Evolutionary conservation across 2,113 vertebrate genomes (phyloP).

Genomic region (Engraulis encrasicolus): DNA sequence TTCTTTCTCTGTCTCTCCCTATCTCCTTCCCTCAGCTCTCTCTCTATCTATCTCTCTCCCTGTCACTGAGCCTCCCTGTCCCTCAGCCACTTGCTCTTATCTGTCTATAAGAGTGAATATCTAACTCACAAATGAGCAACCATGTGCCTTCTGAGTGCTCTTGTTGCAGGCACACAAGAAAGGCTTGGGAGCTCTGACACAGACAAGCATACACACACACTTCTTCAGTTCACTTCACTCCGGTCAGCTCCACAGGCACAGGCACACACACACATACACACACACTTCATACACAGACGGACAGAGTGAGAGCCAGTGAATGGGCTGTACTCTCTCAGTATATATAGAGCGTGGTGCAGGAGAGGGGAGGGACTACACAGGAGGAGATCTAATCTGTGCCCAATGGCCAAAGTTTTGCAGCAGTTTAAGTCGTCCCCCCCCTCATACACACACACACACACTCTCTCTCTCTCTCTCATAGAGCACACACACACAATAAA

Average conservation of each 20-base stretch:
- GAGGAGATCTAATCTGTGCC: conserved; percentile 66
- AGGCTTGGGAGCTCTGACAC: conserved; percentile 20
- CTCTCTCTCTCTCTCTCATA: too few relatives aligned
- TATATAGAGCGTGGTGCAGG: conserved; percentile 68
- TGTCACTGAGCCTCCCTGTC: conserved; percentile 18
- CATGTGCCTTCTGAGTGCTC: conserved; percentile 48
- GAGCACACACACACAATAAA: background rate
- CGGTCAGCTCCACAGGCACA: conserved; percentile 23
- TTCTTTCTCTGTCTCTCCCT: conserved; percentile 20
- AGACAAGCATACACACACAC: conserved; percentile 27
- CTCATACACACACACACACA: background rate
- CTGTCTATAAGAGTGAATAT: conserved; percentile 19
- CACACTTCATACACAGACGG: conserved; percentile 36
- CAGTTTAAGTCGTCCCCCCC: conserved; percentile 36
- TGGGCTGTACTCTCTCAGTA: conserved; percentile 54
- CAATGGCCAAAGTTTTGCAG: conserved; percentile 63
- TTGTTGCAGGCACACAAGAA: conserved; percentile 38
- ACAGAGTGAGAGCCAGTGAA: conserved; percentile 44
- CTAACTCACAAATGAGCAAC: conserved; percentile 47
- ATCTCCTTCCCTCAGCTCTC: background rate
- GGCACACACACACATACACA: conserved; percentile 19
- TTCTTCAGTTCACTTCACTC: too few relatives aligned
- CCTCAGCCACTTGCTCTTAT: conserved; percentile 10
- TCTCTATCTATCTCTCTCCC: conserved; percentile 29
- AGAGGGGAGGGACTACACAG: conserved; percentile 66